Base-by-base conservation (phyloP, 2,797 vertebrate genomes). In the Botia almorhae region DNA sequence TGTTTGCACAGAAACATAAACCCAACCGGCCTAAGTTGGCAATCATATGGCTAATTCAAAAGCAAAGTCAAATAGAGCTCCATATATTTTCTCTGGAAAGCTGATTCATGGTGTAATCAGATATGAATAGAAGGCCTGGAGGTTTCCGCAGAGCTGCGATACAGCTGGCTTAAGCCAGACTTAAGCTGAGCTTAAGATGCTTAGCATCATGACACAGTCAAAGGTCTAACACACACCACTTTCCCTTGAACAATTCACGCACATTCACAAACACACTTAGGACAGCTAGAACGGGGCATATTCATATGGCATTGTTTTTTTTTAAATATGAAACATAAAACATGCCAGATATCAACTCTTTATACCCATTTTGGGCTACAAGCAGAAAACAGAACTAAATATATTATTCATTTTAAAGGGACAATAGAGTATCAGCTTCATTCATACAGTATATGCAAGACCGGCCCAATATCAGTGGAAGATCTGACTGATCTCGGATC, bases 131-230 rank as follows among this genome's bases (percentile, higher is more conserved):
- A 72, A 80, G 78, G 61, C 69, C 61, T 58, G 78, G 50, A 11
- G 70, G 69, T 33, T 73, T 67, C 61, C 7, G 58, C 29, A 0
- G 68, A 56, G 69, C 69, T 79, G 48, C 51, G 77, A 79, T 79
- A 64, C 77, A 65, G 70, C 78, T 73, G 71, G 39, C 58, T 74
- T 67, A 74, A 80, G 23, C 78, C 61, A 3, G 50, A n/a, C 63
- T 63, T 14, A 53, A 74, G 43, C 61, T 72, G 81, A 69, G 43
- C 39, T 76, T 76, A 69, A 81, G 78, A 86, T 74, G 72, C 76
- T 81, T 82, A 76, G 71, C 80, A 80, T 85, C 72, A 69, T 70
- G 80, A 82, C 81, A 84, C 82, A 84, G 78, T 84, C 81, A 83
- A 58, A 84, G 85, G 85, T 86, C 83, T 72, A 79, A 80, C 75